Percentiles rank a stretch among this genome's conserved stretches.
Evolutionary conservation across 2,797 vertebrate genomes (phyloP).

Genomic region (Pangasius djambal): DNA sequence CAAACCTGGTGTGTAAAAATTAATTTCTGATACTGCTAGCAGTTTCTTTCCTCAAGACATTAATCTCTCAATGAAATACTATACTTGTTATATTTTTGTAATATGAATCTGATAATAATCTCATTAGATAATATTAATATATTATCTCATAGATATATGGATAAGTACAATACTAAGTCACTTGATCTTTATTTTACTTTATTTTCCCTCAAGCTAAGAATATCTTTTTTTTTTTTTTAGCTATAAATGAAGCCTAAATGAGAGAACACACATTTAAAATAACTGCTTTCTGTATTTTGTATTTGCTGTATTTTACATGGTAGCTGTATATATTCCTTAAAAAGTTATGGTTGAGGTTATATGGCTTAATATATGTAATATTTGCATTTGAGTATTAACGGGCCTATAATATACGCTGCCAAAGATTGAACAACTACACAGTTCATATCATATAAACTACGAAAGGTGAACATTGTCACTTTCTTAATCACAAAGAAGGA

Average conservation of each 20-base stretch:
- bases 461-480: not conserved
- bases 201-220: not conserved
- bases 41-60: not conserved
- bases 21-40: not conserved
- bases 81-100: not conserved
- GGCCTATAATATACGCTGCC: not conserved
- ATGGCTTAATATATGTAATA: not conserved
- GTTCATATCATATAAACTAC: not conserved
- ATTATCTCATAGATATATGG: not conserved
- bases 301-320: not conserved
- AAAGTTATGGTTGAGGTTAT: not conserved
- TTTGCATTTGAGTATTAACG: not conserved
- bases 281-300: not conserved
- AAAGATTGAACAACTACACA: not conserved
- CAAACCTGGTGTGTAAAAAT: too few species aligned
- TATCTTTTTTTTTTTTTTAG: not conserved
- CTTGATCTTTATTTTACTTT: not conserved
- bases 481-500: not conserved
- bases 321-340: not conserved
- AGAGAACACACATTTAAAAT: too few species aligned
- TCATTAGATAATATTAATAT: not conserved
- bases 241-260: not conserved
- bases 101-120: not conserved
- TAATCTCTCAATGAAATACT: not conserved
- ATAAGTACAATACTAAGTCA: not conserved